These are phyloP conservation scores for Cotesia glomerata DNA, from an alignment of 1,140 invertebrate genomes.

Conservation along the genomic window DNA sequence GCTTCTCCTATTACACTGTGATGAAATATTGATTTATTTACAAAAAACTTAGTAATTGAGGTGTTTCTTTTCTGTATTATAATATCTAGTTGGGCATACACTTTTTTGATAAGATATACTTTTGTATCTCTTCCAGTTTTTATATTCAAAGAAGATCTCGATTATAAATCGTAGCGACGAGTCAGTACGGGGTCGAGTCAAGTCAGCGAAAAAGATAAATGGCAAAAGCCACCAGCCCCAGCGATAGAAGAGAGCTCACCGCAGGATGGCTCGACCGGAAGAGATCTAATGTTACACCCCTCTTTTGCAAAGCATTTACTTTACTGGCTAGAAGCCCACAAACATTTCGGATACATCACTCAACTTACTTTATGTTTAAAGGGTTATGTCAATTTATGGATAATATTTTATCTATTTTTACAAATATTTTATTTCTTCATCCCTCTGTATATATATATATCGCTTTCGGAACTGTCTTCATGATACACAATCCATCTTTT, in stretches of 20 bases:
- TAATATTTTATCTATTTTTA: slow-evolving; percentile 30
- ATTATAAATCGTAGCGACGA: slow-evolving; percentile 39
- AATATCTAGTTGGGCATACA: not conserved
- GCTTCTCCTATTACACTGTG: no score
- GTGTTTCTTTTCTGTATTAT: not conserved
- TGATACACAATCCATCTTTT: no score
- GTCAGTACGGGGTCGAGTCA: slow-evolving; percentile 11
- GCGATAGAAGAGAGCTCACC: slow-evolving; percentile 23
- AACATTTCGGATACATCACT: slow-evolving; percentile 30
- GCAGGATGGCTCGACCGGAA: slow-evolving; percentile 41
- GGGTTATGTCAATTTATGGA: slow-evolving; percentile 17
- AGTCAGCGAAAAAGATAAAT: slow-evolving; percentile 45
- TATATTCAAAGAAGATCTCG: slow-evolving; percentile 29
- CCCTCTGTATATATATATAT: not conserved
- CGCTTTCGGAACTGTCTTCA: no score
- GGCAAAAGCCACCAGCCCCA: slow-evolving; percentile 7
- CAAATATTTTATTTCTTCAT: not conserved
- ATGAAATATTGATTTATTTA: no score
- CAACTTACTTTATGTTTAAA: not conserved
- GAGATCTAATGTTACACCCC: slow-evolving; percentile 44
- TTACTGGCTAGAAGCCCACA: slow-evolving; percentile 30
- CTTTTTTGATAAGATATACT: slow-evolving; percentile 8
- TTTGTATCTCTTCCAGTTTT: not conserved
- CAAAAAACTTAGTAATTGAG: no score
- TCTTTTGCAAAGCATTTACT: slow-evolving; percentile 23